Evolutionary conservation across 2,888 invertebrate species (phyloP).

Genomic region (Nephrotoma flavescens): DNA sequence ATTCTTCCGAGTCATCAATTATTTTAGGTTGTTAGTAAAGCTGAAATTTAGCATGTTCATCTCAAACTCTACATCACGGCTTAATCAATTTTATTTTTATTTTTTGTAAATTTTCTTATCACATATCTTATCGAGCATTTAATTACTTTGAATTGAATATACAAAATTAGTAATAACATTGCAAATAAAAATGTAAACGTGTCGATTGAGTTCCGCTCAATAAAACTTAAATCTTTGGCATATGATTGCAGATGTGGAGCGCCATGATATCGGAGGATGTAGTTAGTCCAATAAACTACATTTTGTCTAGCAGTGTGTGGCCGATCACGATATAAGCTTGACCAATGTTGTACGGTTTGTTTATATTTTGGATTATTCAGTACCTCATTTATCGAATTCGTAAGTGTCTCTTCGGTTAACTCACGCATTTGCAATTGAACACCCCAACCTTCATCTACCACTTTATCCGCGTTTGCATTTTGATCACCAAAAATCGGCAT

Average conservation of each 20-base stretch:
- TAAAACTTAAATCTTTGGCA: not conserved
- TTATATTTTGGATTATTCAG: constrained; percentile 16
- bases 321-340: constrained; percentile 19
- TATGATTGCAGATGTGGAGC: not conserved
- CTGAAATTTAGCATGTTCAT: too few relatives aligned
- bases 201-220: not conserved
- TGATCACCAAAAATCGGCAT: not conserved
- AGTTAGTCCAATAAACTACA: constrained; percentile 41
- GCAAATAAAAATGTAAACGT: not conserved
- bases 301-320: constrained; percentile 30
- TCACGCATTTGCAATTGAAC: not conserved
- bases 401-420: constrained; percentile 10
- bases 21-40: too few relatives aligned
- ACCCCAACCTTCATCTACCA: not conserved
- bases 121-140: not conserved
- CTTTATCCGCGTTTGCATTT: not conserved
- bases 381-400: constrained; percentile 16
- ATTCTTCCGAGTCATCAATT: too few relatives aligned
- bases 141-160: not conserved
- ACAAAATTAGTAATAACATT: not conserved
- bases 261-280: constrained; percentile 34
- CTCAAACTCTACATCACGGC: too few relatives aligned
- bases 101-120: not conserved
- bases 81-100: not conserved
- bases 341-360: constrained; percentile 27